phyloP scores from a whole-genome alignment of 2,797 vertebrate genomes.

The Saxicola maurus region DNA sequence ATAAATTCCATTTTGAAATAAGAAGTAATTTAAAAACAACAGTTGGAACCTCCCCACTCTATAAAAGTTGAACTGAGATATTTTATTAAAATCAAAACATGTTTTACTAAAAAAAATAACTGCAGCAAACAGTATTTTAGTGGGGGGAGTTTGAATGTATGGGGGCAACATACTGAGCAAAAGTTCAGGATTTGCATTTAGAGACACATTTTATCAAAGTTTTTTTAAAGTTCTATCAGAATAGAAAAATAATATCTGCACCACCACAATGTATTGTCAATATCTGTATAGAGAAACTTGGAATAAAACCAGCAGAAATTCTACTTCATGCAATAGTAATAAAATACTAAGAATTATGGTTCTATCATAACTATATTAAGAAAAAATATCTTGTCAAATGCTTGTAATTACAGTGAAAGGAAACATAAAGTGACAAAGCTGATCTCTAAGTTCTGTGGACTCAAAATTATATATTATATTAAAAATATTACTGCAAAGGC shows the following conservation, averaged over 20 bases:
- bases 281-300: background rate
- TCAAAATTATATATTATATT: background rate
- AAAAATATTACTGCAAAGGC: background rate
- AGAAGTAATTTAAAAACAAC: background rate
- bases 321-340: background rate
- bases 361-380: background rate
- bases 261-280: background rate
- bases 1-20: conserved; percentile 21
- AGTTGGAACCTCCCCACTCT: conserved; percentile 21
- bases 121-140: background rate
- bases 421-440: background rate
- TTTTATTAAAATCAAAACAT: conserved; percentile 17
- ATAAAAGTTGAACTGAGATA: conserved; percentile 13
- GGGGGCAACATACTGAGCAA: background rate
- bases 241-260: background rate
- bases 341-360: background rate
- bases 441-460: background rate
- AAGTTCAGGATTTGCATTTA: background rate
- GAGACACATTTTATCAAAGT: background rate
- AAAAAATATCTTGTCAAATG: background rate
- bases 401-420: background rate
- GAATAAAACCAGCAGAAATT: background rate
- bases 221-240: background rate
- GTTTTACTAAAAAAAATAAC: background rate
- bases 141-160: background rate